These are phyloP conservation scores for Pagetopsis macropterus DNA, from an alignment of 2,797 vertebrate species.

Conservation along the genomic window DNA sequence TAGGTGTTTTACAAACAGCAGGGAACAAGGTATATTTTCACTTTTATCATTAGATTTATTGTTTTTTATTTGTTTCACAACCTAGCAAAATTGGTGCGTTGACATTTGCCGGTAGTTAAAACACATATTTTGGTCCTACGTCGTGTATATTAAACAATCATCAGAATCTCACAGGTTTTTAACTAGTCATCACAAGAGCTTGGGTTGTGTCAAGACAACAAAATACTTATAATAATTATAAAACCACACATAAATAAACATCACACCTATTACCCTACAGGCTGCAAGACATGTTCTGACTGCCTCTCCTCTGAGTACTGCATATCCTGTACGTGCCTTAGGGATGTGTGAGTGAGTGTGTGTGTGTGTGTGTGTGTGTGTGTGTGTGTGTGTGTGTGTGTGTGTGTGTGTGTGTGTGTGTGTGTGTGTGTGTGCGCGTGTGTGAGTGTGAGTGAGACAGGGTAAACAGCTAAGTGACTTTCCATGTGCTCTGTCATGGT, in stretches of 20 bases:
- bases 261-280: too few species aligned
- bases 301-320: background rate
- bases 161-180: background rate
- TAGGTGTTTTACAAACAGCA: background rate
- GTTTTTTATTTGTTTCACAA: background rate
- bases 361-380: too few species aligned
- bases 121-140: fast-evolving
- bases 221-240: background rate
- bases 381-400: background rate
- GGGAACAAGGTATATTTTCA: background rate
- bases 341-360: constrained; percentile 1
- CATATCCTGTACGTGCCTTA: constrained; percentile 10
- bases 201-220: background rate
- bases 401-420: constrained; percentile 18
- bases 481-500: constrained; percentile 47
- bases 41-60: background rate
- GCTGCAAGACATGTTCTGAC: background rate
- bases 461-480: constrained; percentile 31
- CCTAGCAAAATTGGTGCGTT: background rate
- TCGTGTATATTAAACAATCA: background rate
- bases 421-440: background rate
- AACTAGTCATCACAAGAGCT: background rate
- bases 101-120: background rate
- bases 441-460: constrained; percentile 7
- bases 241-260: background rate